Evolutionary conservation across 2,797 vertebrate species (phyloP).

Genomic region (Typhlichthys subterraneus): DNA sequence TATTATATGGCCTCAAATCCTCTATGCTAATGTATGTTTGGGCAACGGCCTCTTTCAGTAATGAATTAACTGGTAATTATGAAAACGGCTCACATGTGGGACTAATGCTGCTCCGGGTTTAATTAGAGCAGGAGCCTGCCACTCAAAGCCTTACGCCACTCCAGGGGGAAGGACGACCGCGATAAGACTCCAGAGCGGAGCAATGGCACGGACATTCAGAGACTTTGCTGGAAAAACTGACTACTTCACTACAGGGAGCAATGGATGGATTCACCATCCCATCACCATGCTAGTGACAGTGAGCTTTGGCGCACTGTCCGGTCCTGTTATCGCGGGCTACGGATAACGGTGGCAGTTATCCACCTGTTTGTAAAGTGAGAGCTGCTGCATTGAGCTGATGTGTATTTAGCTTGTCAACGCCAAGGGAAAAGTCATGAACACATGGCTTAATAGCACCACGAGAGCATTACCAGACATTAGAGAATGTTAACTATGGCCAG

Average conservation of each 20-base stretch:
- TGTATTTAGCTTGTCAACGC: constrained; percentile 47
- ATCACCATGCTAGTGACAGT: constrained; percentile 27
- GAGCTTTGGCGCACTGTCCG: constrained; percentile 23
- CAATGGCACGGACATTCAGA: constrained; percentile 24
- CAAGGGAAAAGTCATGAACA: constrained; percentile 41
- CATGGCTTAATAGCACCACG: constrained; percentile 46
- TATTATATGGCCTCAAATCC: constrained; percentile 51
- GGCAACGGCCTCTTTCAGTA: constrained; percentile 70
- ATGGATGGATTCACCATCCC: constrained; percentile 29
- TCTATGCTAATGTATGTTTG: constrained; percentile 54
- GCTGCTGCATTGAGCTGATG: constrained; percentile 30
- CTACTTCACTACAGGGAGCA: constrained; percentile 23
- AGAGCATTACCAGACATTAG: constrained; percentile 46
- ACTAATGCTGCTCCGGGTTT: constrained; percentile 75
- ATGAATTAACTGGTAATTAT: constrained; percentile 78
- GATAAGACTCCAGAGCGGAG: constrained; percentile 53
- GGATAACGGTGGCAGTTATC: constrained; percentile 41
- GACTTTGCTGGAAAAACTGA: neutral
- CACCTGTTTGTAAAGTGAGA: constrained; percentile 47
- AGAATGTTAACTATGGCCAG: constrained; percentile 44
- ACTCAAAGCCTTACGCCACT: constrained; percentile 65
- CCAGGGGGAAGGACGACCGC: constrained; percentile 38
- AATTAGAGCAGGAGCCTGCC: constrained; percentile 73
- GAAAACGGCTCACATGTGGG: constrained; percentile 73
- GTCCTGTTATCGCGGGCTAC: constrained; percentile 19